These are phyloP conservation scores for Gavia stellata DNA, from an alignment of 2,113 vertebrate species.

Conservation along the genomic window DNA sequence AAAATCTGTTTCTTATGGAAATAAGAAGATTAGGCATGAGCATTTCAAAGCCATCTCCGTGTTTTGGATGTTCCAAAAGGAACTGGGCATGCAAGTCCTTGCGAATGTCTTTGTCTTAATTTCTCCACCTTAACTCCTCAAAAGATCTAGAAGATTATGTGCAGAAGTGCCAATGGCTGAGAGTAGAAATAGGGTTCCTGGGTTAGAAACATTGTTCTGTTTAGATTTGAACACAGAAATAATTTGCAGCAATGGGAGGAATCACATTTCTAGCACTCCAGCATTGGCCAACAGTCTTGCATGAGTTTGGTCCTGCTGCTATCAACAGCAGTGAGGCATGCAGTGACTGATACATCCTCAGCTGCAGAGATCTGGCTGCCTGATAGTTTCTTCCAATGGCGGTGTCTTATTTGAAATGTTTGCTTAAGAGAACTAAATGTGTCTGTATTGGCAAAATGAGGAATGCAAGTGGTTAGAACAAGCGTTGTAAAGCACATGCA, in stretches of 20 bases:
- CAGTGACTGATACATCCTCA: neutral
- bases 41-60: neutral
- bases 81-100: neutral
- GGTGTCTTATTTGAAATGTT: neutral
- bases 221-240: neutral
- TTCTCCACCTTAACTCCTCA: neutral
- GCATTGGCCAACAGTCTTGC: neutral
- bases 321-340: neutral
- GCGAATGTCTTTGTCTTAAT: neutral
- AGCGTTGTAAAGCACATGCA: neutral
- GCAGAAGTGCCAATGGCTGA: neutral
- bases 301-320: neutral
- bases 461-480: neutral
- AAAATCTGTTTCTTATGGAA: neutral
- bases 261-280: neutral
- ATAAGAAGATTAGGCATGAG: neutral
- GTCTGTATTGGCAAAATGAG: neutral
- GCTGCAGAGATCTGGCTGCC: neutral
- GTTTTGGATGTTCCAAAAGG: neutral
- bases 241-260: neutral
- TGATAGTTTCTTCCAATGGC: neutral
- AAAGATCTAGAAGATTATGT: neutral
- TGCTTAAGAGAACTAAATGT: neutral
- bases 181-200: neutral
- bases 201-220: neutral